Percentiles rank a stretch among this genome's conserved stretches.
Conservation (phyloP, 2,113 vertebrate genomes). For the Oncorhynchus gorbuscha region DNA sequence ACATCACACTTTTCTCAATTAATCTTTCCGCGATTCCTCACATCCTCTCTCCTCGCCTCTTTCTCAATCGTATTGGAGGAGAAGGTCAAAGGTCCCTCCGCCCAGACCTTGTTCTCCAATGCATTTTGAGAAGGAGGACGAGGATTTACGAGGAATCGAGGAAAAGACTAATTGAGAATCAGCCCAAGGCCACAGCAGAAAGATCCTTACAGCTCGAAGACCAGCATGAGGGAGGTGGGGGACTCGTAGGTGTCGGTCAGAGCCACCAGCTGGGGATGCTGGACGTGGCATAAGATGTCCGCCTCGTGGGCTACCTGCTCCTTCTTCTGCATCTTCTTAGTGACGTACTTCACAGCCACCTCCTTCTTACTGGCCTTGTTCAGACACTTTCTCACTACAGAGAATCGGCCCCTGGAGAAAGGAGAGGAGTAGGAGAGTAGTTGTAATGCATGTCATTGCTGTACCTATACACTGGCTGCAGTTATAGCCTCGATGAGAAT, state of each 20-base stretch:
- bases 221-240: slow-evolving; percentile 83
- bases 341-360: slow-evolving; percentile 93
- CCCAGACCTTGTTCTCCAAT: no score
- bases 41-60: no score
- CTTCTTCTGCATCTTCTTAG: slow-evolving; percentile 96
- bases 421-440: slow-evolving; percentile 10
- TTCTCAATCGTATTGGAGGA: no score
- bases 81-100: neutral
- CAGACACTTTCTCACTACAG: slow-evolving; percentile 91
- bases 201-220: slow-evolving; percentile 89
- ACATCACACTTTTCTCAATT: no score
- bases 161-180: no score
- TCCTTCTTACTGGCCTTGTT: slow-evolving; percentile 91
- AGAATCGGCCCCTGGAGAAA: slow-evolving; percentile 87
- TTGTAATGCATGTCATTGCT: neutral
- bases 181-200: no score
- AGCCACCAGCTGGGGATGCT: slow-evolving; percentile 88
- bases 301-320: slow-evolving; percentile 95
- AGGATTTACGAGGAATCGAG: no score
- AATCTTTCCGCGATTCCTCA: no score
- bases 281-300: slow-evolving; percentile 84
- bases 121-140: no score
- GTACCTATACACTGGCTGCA: no score
- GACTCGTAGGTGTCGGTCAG: slow-evolving; percentile 92
- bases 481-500: no score